Evolutionary conservation across 2,797 vertebrate species (phyloP).

Genomic region (Falco naumanni): DNA sequence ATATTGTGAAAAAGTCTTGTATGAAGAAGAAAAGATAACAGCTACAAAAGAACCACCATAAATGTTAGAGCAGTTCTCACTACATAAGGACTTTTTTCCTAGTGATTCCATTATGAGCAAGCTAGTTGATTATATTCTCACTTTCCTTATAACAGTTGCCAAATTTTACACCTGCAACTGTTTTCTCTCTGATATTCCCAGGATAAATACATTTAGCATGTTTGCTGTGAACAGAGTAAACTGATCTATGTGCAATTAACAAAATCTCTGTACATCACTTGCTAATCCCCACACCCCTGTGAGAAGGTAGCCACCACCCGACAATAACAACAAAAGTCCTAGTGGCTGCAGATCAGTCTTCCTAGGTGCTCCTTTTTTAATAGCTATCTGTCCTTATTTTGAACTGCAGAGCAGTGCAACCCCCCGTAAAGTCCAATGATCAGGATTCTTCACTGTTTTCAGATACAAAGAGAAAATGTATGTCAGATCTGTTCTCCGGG

Average conservation of each 20-base stretch:
- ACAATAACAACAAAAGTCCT: neutral
- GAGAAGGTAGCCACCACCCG: neutral
- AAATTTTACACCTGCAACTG: neutral
- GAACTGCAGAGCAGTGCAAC: slow-evolving; percentile 84
- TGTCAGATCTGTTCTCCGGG: slow-evolving; percentile 83
- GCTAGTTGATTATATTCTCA: neutral
- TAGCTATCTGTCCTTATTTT: slow-evolving; percentile 65
- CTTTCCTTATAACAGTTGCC: neutral
- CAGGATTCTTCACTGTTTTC: slow-evolving; percentile 75
- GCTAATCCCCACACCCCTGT: neutral
- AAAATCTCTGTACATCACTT: neutral
- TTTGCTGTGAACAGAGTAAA: neutral
- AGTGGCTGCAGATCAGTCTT: neutral
- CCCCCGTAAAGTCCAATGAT: slow-evolving; percentile 86
- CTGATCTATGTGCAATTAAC: neutral
- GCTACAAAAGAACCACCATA: neutral
- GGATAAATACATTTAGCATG: neutral
- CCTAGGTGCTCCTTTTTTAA: neutral
- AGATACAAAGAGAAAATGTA: slow-evolving; percentile 84
- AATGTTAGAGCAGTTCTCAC: neutral
- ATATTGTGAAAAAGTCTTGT: neutral
- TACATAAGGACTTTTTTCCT: neutral
- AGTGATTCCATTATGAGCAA: neutral
- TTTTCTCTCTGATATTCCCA: neutral
- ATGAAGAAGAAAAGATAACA: neutral